These are phyloP conservation scores for Rhopalosiphum padi DNA, from an alignment of 1,140 invertebrate species.

Conservation along the genomic window DNA sequence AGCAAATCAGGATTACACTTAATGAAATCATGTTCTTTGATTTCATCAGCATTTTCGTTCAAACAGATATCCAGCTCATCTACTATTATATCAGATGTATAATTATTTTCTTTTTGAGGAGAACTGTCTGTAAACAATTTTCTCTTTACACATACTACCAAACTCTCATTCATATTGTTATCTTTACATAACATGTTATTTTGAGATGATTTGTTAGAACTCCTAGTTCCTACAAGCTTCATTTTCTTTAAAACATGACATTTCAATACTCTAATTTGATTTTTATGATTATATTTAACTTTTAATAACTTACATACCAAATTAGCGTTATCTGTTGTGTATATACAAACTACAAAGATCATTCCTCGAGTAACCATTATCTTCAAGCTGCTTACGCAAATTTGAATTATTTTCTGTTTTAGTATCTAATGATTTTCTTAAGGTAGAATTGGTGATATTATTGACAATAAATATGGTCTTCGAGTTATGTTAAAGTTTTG, in stretches of 20 bases:
- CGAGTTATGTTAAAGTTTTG: no score
- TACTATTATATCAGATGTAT: background rate
- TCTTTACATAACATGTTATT: background rate
- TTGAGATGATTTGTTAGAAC: background rate
- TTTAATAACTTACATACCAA: background rate
- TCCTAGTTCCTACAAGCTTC: background rate
- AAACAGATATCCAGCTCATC: background rate
- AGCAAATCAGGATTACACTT: background rate
- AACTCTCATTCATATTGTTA: background rate
- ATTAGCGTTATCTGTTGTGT: background rate
- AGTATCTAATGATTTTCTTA: background rate
- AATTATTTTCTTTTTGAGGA: slow-evolving; percentile 7
- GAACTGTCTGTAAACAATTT: background rate
- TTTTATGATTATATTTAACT: background rate
- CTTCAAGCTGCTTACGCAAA: background rate
- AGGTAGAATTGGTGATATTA: background rate
- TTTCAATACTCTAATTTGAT: background rate
- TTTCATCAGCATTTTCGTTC: background rate
- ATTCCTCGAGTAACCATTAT: background rate
- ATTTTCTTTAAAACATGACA: background rate
- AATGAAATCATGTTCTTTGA: background rate
- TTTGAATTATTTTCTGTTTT: background rate
- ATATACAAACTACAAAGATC: background rate
- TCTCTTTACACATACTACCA: background rate
- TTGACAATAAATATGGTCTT: no score